A percentile compares a stretch with the other conserved stretches of the same genome.
Evolutionary conservation across 2,113 vertebrate genomes (phyloP).

Genomic region (Gracilinanus agilis): DNA sequence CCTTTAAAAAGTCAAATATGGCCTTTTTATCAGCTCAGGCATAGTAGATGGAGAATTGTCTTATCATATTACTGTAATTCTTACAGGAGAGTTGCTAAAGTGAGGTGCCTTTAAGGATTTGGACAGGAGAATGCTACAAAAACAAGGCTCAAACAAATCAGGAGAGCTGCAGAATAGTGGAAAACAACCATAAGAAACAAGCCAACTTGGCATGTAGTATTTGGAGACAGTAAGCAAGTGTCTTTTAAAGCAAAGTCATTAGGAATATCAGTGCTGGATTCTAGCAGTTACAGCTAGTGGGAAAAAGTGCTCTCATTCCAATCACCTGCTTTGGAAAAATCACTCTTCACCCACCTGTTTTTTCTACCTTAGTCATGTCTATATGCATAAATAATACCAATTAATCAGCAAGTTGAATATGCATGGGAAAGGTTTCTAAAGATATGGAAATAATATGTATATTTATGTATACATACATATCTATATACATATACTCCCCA

Average conservation of each 20-base stretch:
- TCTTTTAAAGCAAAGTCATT: slow-evolving; percentile 60
- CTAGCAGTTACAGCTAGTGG: slow-evolving; percentile 51
- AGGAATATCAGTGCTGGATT: slow-evolving; percentile 52
- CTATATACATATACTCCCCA: background rate
- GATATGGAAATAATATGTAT: background rate
- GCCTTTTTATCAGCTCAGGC: background rate
- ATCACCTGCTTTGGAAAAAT: slow-evolving; percentile 16
- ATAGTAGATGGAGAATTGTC: background rate
- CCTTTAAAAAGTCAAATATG: slow-evolving; percentile 39
- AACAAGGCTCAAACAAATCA: slow-evolving; percentile 70
- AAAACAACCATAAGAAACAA: background rate
- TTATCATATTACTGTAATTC: background rate
- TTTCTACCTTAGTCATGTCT: background rate
- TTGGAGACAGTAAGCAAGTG: slow-evolving; percentile 35
- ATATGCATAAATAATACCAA: background rate
- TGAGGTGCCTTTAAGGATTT: background rate
- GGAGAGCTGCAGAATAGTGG: slow-evolving; percentile 51
- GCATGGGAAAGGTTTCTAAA: background rate
- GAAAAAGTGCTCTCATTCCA: slow-evolving; percentile 40
- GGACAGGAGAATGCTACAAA: slow-evolving; percentile 45
- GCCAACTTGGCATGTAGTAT: slow-evolving; percentile 46
- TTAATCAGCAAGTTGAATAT: background rate
- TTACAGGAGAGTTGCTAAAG: background rate
- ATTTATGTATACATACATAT: background rate
- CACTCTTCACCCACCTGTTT: background rate